phyloP scores from a whole-genome alignment of 2,113 vertebrate genomes.

The Theristicus caerulescens region DNA sequence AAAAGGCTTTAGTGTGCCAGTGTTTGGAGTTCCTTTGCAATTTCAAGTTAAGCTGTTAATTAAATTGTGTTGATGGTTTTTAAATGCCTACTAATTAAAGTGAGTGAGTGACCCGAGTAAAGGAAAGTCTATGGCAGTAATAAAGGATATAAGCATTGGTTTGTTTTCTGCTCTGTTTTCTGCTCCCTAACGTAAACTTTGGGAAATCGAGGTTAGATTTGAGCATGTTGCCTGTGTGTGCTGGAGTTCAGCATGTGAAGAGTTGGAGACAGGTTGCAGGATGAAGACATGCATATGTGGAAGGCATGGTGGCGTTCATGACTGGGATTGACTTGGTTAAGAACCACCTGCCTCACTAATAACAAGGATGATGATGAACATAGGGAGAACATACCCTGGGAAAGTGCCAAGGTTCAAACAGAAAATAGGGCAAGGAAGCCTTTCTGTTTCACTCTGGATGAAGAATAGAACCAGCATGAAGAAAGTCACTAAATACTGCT shows the following conservation, averaged over 20 bases:
- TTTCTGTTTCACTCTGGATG: background rate
- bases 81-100: background rate
- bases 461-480: background rate
- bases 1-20: background rate
- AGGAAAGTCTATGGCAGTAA: background rate
- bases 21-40: background rate
- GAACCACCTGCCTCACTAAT: background rate
- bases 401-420: background rate
- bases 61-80: conserved; percentile 8
- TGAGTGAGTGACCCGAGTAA: background rate
- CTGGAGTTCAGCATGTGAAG: background rate
- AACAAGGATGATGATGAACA: background rate
- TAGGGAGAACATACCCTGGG: background rate
- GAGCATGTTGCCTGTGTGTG: background rate
- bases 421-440: background rate
- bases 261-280: background rate
- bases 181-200: background rate
- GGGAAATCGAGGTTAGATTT: background rate
- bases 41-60: conserved; percentile 30
- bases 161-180: background rate
- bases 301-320: background rate
- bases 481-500: background rate
- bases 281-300: background rate
- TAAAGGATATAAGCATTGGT: background rate
- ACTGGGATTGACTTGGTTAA: background rate